A percentile compares a stretch with the other conserved stretches of the same genome.
Evolutionary conservation across 2,113 vertebrate genomes (phyloP).

Genomic region (Vulpes ferrilata): DNA sequence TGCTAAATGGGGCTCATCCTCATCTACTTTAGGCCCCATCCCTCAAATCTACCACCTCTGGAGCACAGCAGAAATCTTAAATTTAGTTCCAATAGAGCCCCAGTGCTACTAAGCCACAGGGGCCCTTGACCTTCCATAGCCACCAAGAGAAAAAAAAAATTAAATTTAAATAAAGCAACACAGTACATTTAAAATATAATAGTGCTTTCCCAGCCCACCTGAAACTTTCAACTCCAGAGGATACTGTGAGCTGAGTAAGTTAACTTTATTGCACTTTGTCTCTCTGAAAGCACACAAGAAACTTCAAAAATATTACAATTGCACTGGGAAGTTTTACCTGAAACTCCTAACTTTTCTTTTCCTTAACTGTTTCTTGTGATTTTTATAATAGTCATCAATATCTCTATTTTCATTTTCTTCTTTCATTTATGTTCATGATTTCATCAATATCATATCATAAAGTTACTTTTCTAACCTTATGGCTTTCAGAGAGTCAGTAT

Average conservation of each 20-base stretch:
- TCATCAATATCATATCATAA: not conserved
- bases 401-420: not conserved
- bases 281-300: not conserved
- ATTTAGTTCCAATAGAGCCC: not conserved
- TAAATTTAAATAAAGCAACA: not conserved
- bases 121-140: not conserved
- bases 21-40: not conserved
- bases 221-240: not conserved
- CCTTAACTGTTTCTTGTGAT: not conserved
- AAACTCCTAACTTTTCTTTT: conserved; percentile 5
- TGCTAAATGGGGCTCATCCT: not conserved
- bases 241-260: not conserved
- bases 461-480: not conserved
- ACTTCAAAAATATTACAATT: not conserved
- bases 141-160: not conserved
- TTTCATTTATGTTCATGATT: not conserved
- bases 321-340: not conserved
- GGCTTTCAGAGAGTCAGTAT: not conserved
- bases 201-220: not conserved
- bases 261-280: not conserved
- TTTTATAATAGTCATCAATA: not conserved
- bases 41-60: not conserved
- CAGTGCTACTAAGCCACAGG: not conserved
- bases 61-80: not conserved
- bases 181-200: not conserved